Conservation (phyloP, 1,140 invertebrate genomes). For the Microvelia longipes region DNA sequence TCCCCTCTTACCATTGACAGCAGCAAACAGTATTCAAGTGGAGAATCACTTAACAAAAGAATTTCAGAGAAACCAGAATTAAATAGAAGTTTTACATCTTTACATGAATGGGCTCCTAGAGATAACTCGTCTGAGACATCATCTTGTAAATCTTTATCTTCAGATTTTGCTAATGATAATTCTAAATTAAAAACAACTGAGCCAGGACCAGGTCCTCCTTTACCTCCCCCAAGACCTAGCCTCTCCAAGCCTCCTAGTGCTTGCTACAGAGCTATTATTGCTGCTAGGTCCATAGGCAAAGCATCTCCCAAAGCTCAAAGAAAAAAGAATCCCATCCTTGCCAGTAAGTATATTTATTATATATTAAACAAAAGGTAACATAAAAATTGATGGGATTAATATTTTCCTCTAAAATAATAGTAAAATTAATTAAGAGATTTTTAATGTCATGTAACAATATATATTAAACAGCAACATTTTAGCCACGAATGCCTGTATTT, state of each 20-base stretch:
- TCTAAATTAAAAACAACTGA: not conserved
- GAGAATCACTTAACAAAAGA: not conserved
- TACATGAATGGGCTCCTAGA: not conserved
- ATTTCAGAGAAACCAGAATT: not conserved
- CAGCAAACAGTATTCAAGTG: not conserved
- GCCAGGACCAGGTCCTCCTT: conserved; percentile 25
- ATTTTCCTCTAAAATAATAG: no score
- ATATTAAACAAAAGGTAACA: no score
- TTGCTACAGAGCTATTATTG: conserved; percentile 36
- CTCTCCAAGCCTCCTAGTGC: conserved; percentile 27
- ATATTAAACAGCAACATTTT: no score
- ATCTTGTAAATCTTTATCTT: conserved; percentile 6
- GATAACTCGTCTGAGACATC: conserved; percentile 3
- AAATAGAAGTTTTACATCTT: not conserved
- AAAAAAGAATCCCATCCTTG: conserved; percentile 50
- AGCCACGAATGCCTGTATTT: no score
- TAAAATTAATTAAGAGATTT: no score
- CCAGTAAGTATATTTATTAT: conserved; percentile 49
- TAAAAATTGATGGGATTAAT: no score
- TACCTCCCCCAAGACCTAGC: conserved; percentile 34
- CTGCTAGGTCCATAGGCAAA: conserved; percentile 33
- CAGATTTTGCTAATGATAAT: not conserved
- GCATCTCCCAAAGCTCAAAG: conserved; percentile 35
- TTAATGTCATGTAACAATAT: no score
- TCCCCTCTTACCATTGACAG: not conserved